Conservation (phyloP, 1,140 invertebrate genomes). For the Drosophila ogumai region DNA sequence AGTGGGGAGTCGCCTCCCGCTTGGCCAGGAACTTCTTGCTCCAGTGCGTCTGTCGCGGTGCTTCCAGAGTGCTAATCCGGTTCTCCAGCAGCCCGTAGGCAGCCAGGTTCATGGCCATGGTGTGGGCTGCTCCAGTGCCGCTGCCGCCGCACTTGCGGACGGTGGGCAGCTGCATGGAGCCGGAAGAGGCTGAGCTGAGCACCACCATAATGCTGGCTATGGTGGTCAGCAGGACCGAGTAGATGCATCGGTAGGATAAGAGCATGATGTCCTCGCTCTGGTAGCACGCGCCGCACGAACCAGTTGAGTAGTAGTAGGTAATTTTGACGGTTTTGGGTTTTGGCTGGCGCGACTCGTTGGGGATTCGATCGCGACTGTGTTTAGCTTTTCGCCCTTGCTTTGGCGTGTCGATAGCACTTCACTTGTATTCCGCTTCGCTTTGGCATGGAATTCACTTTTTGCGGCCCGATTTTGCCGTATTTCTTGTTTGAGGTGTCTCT, state of each 20-base stretch:
- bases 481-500: slow-evolving; percentile 45
- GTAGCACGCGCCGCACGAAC: slow-evolving; percentile 74
- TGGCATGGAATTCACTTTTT: slow-evolving; percentile 71
- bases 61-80: slow-evolving; percentile 66
- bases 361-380: slow-evolving; percentile 20
- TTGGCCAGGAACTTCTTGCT: slow-evolving; percentile 78
- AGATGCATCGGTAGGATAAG: slow-evolving; percentile 70
- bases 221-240: slow-evolving; percentile 68
- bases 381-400: slow-evolving; percentile 55
- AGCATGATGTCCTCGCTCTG: slow-evolving; percentile 77
- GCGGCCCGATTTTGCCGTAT: slow-evolving; percentile 59
- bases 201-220: slow-evolving; percentile 80
- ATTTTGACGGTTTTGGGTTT: slow-evolving; percentile 58
- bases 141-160: slow-evolving; percentile 60
- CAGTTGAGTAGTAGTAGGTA: slow-evolving; percentile 51
- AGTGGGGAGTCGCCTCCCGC: slow-evolving; percentile 73
- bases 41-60: slow-evolving; percentile 69
- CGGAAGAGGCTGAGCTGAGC: slow-evolving; percentile 60
- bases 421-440: slow-evolving; percentile 68
- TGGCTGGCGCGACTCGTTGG: slow-evolving; percentile 26
- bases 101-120: slow-evolving; percentile 62
- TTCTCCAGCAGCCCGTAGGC: slow-evolving; percentile 71
- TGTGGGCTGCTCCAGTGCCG: slow-evolving; percentile 32
- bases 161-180: slow-evolving; percentile 51
- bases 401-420: slow-evolving; percentile 74